Conservation (phyloP, 2,797 vertebrate genomes). For the Anniella stebbinsi region DNA sequence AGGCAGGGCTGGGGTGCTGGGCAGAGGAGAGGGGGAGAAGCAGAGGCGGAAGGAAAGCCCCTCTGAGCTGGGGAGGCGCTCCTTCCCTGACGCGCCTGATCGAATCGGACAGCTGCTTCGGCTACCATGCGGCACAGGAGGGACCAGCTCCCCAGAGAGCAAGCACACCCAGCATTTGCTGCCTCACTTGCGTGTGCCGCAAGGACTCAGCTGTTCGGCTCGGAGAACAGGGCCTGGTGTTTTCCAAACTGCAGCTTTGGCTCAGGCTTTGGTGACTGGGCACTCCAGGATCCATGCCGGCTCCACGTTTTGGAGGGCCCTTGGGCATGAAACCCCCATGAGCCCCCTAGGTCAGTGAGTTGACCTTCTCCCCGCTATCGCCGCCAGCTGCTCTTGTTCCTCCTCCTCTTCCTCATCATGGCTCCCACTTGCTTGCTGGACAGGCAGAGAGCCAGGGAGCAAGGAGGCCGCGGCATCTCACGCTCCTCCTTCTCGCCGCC, state of each 20-base stretch:
- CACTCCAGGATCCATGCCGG: too few species aligned
- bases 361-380: too few species aligned
- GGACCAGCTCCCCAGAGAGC: conserved; percentile 55
- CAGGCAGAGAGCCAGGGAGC: too few species aligned
- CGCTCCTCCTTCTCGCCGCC: too few species aligned
- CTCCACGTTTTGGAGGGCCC: too few species aligned
- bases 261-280: neutral
- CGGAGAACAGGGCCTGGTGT: neutral
- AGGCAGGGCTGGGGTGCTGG: neutral
- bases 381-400: too few species aligned
- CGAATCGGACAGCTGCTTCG: conserved; percentile 68
- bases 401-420: too few species aligned
- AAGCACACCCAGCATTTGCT: conserved; percentile 40
- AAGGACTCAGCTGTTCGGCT: conserved; percentile 13
- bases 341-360: too few species aligned
- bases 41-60: conserved; percentile 42
- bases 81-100: conserved; percentile 4
- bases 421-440: too few species aligned
- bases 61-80: neutral
- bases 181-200: conserved; percentile 7
- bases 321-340: too few species aligned
- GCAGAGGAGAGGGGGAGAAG: neutral
- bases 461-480: too few species aligned
- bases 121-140: conserved; percentile 4
- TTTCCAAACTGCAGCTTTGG: neutral